phyloP scores from a whole-genome alignment of 1,140 invertebrate genomes.

The Trichonephila clavipes region DNA sequence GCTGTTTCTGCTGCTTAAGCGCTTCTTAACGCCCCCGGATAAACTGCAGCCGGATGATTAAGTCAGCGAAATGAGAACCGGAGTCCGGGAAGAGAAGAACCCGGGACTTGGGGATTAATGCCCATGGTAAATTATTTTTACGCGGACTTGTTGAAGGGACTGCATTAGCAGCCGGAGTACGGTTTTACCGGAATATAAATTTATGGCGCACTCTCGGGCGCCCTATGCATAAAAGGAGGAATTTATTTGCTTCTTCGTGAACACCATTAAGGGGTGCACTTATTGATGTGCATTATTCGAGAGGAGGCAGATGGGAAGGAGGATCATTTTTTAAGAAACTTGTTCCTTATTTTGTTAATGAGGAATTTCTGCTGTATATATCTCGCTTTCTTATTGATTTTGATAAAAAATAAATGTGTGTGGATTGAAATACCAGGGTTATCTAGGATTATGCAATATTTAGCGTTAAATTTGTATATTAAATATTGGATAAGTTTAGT shows the following conservation, averaged over 20 bases:
- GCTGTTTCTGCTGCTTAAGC: constrained; percentile 69
- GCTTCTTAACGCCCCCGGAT: constrained; percentile 69
- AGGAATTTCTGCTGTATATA: too few species aligned
- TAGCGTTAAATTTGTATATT: too few species aligned
- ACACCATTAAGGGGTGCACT: neutral
- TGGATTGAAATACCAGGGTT: too few species aligned
- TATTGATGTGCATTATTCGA: neutral
- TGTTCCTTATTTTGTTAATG: too few species aligned
- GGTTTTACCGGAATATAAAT: constrained; percentile 16
- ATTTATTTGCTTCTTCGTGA: constrained; percentile 32
- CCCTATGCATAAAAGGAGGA: neutral
- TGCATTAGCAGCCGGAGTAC: constrained; percentile 1
- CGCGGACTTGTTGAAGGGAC: constrained; percentile 62
- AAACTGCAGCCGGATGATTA: constrained; percentile 66
- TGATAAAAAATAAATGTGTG: too few species aligned
- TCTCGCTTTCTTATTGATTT: too few species aligned
- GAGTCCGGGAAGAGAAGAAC: neutral
- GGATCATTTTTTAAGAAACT: too few species aligned
- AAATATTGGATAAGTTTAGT: too few species aligned
- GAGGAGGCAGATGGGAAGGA: neutral
- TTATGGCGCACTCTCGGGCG: neutral
- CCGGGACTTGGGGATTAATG: constrained; percentile 46
- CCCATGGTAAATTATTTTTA: constrained; percentile 57
- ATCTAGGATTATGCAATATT: too few species aligned
- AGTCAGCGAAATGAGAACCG: constrained; percentile 68